Conservation (phyloP, 2,888 invertebrate genomes). For the Ceraclea dissimilis region DNA sequence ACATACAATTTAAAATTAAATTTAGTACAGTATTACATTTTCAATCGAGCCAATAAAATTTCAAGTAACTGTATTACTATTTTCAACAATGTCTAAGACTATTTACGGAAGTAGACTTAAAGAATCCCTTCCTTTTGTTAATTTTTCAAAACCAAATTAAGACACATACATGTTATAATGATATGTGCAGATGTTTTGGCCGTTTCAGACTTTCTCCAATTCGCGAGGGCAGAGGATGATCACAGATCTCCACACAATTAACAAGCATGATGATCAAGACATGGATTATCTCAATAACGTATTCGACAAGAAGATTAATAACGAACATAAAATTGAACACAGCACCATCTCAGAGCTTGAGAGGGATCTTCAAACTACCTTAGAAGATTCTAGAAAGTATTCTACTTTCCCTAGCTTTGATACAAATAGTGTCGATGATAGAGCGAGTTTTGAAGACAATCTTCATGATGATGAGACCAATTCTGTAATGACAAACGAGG, state of each 20-base stretch:
- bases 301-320: background rate
- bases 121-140: too few relatives aligned
- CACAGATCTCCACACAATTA: conserved; percentile 40
- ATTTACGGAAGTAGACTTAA: too few relatives aligned
- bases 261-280: conserved; percentile 26
- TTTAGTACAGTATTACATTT: too few relatives aligned
- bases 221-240: conserved; percentile 64
- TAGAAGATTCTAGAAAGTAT: conserved; percentile 2
- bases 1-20: too few relatives aligned
- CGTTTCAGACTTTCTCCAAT: conserved; percentile 68
- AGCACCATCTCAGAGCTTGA: background rate
- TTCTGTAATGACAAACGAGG: conserved; percentile 14
- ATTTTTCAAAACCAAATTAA: too few relatives aligned
- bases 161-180: conserved; percentile 18
- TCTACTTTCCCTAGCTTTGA: background rate
- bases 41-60: too few relatives aligned
- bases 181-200: conserved; percentile 64
- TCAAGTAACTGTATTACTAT: too few relatives aligned
- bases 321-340: background rate
- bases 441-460: conserved; percentile 1
- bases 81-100: too few relatives aligned
- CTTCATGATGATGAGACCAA: conserved; percentile 17
- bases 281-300: background rate
- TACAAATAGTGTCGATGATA: background rate
- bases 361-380: conserved; percentile 2